These are phyloP conservation scores for Leptonema lineaticorne DNA, from an alignment of 1,140 invertebrate species.

Conservation along the genomic window DNA sequence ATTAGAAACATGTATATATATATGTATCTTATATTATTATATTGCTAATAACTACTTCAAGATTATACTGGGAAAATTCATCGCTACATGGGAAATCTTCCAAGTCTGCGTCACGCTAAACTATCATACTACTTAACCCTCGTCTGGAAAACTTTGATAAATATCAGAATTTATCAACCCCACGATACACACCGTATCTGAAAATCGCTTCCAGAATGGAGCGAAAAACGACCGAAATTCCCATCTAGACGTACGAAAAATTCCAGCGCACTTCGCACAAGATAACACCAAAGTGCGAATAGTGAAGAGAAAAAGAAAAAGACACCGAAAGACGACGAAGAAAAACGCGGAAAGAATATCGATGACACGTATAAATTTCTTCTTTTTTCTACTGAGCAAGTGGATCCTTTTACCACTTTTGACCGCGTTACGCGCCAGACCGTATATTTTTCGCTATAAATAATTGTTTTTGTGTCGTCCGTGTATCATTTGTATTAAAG, in stretches of 20 bases:
- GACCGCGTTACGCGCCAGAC: conserved; percentile 3
- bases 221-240: background rate
- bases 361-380: background rate
- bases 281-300: no score
- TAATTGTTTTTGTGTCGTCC: conserved; percentile 29
- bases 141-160: background rate
- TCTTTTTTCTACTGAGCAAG: background rate
- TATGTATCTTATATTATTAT: no score
- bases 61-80: no score
- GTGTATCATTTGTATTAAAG: conserved; percentile 29
- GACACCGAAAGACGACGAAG: background rate
- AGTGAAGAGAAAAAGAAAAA: no score
- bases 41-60: no score
- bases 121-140: no score
- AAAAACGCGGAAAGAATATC: conserved; percentile 3
- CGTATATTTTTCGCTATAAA: conserved; percentile 23
- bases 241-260: no score
- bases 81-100: no score
- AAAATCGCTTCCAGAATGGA: background rate
- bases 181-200: background rate
- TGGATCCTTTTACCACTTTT: background rate
- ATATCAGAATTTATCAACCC: conserved; percentile 8
- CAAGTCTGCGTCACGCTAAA: no score
- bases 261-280: no score
- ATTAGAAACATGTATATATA: no score